Evolutionary conservation across 2,888 invertebrate genomes (phyloP).

Genomic region (Drosophila algonquin): DNA sequence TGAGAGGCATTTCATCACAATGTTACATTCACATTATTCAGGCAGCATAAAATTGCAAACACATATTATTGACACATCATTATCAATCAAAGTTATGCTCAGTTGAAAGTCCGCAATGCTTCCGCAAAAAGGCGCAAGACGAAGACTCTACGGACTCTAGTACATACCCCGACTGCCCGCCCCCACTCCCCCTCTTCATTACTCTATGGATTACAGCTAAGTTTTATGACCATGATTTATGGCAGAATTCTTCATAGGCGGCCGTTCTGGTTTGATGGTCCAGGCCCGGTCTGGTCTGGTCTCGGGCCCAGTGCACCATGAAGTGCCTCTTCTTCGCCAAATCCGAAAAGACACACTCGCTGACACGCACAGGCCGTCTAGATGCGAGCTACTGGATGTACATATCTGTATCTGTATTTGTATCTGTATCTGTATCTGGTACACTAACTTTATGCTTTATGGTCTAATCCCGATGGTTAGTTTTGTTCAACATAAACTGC

Average conservation of each 20-base stretch:
- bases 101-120: conserved; percentile 46
- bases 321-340: conserved; percentile 35
- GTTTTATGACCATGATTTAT: conserved; percentile 78
- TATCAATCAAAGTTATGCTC: conserved; percentile 72
- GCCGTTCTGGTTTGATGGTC: conserved; percentile 80
- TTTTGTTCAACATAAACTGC: conserved; percentile 73
- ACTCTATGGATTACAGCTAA: conserved; percentile 47
- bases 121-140: conserved; percentile 29
- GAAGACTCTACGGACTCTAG: neutral
- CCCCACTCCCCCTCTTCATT: neutral
- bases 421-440: conserved; percentile 28
- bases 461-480: conserved; percentile 55
- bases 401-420: conserved; percentile 4
- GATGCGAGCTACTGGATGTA: conserved; percentile 9
- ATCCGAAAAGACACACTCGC: conserved; percentile 38
- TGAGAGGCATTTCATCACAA: conserved; percentile 40
- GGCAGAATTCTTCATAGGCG: conserved; percentile 78
- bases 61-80: conserved; percentile 81
- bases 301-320: conserved; percentile 66
- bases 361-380: conserved; percentile 60
- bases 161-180: too few species aligned
- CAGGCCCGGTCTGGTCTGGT: conserved; percentile 39
- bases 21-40: conserved; percentile 44
- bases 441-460: conserved; percentile 56
- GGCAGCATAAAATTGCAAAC: conserved; percentile 70